Evolutionary conservation across 1,140 invertebrate species (phyloP).

Genomic region (Nephila pilipes): DNA sequence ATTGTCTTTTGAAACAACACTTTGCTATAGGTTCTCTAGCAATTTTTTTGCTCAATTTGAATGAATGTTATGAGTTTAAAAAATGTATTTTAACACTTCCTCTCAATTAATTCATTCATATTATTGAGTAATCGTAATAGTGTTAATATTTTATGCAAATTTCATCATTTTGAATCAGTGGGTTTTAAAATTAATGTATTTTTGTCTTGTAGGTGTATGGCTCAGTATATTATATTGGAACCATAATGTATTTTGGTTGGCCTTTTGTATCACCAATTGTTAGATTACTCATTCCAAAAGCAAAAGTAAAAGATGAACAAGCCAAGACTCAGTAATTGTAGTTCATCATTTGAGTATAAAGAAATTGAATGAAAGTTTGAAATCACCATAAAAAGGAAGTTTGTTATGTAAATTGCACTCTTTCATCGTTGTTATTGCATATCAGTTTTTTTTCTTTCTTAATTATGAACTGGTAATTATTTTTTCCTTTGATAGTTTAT

Average conservation of each 20-base stretch:
- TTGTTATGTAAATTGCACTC: neutral
- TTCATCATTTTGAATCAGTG: neutral
- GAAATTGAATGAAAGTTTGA: neutral
- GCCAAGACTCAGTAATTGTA: conserved; percentile 40
- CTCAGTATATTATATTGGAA: conserved; percentile 61
- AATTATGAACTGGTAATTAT: neutral
- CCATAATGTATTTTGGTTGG: conserved; percentile 59
- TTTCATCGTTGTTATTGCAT: neutral
- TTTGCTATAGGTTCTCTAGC: too few relatives aligned
- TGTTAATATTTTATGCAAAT: too few relatives aligned
- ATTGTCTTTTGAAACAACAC: too few relatives aligned
- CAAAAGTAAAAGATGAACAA: conserved; percentile 38
- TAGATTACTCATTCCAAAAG: conserved; percentile 56
- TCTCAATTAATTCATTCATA: too few relatives aligned
- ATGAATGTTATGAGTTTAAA: too few relatives aligned
- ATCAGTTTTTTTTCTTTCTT: conserved; percentile 9
- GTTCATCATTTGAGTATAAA: neutral
- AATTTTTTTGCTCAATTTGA: too few relatives aligned
- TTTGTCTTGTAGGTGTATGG: conserved; percentile 53
- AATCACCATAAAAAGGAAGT: neutral
- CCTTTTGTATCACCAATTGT: conserved; percentile 38
- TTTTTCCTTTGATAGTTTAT: neutral
- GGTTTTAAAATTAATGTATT: neutral
- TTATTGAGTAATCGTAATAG: too few relatives aligned
- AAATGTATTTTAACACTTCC: too few relatives aligned